Base-by-base conservation (phyloP, 92 coral and sea anemone genomes). In the Montipora capitata region DNA sequence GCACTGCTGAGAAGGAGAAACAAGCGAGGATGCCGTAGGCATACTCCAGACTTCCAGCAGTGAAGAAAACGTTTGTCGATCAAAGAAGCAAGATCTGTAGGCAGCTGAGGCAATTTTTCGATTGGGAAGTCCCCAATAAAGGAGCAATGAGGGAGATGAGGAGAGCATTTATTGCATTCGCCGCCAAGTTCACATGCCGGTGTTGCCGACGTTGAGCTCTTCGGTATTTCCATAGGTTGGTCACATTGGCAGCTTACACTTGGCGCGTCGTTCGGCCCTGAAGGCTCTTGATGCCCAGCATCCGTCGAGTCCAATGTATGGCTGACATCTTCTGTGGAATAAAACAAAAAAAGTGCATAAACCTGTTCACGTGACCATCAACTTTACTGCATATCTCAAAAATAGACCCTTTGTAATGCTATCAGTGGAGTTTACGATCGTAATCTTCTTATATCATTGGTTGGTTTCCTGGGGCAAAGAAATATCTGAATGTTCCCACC, bases 41-140 rank as follows among this genome's bases (percentile, higher is more conserved):
- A 97, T n/a, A 97, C 93, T 1, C 99, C 99, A 38, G 98, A 96
- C n/a, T 93, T 94, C 99, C 99, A 97, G 72, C 99, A 97, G 15
- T 84, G 96, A 40, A 97, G 93, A 39, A 83, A 94, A 1, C 91
- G 76, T 3, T 81, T 63, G 69, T 97, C 98, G 39, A 97, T 84
- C 38, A 97, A 84, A 54, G 86, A 88, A 41, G 95, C 85, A 9
- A 93, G 79, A 48, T 97, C 99, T 4, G 92, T 81, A 14, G 96
- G 92, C 5, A 91, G 90, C 61, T 94, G 80, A 5, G 92, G 85
- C 45, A 92, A 92, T 11, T 79, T 65, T 64, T 91, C 87, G 56
- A 88, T 45, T 3, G 91, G 85, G 68, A 85, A 88, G 11, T 91
- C 96, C 4, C 88, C 85, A 13, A 74, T 91, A 51, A 95, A 94